Base-by-base conservation (phyloP, 2,888 invertebrate species). In the Monochamus alternatus region DNA sequence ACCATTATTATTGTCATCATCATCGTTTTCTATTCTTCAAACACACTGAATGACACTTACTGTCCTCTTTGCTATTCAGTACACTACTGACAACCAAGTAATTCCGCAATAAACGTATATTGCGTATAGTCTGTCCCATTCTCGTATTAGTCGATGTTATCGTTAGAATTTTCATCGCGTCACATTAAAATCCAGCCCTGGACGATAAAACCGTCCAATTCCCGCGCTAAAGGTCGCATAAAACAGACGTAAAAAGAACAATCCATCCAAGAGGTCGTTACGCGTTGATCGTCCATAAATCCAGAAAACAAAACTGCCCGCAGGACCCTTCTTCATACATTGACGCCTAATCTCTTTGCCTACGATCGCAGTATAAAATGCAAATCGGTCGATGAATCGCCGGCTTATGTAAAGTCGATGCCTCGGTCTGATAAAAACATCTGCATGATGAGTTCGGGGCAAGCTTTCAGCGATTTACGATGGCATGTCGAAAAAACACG, bases 401-500 rank as follows among this genome's bases (percentile, higher is more conserved):
- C 9, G 9, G 47, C 47, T 47, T 47, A 12, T 12, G 12, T 47
- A 47, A 14, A 43, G 43, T 14, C 8, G 62, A 63, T 43, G 62
- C 43, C 43, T 63, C 38, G 62, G n/a, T 43, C 43, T n/a, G 62
- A 63, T 63, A 63, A 38, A 62, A 30, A 43, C 62, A 32, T 63
- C 43, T 63, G 62, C 62, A 43, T 63, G 43, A 63, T 43, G 43
- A 8, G 62, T n/a, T 7, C 62, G 9, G 43, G 43, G 43, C 62
- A 62, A 62, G 62, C 32, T 32, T 62, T 62, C 43, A 63, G 43
- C 62, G 14, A 63, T 32, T 63, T 63, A 43, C 43, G 60, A 63
- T 9, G 14, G 43, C 43, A 43, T n/a, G 22, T 38, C 4, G 62
- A 43, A 43, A 43, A 63, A 63, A 63, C 12, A 47, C 3, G 47